A percentile compares a stretch with the other conserved stretches of the same genome.
phyloP scores from a whole-genome alignment of 2,888 invertebrate species.

The Epinotia bilunana region DNA sequence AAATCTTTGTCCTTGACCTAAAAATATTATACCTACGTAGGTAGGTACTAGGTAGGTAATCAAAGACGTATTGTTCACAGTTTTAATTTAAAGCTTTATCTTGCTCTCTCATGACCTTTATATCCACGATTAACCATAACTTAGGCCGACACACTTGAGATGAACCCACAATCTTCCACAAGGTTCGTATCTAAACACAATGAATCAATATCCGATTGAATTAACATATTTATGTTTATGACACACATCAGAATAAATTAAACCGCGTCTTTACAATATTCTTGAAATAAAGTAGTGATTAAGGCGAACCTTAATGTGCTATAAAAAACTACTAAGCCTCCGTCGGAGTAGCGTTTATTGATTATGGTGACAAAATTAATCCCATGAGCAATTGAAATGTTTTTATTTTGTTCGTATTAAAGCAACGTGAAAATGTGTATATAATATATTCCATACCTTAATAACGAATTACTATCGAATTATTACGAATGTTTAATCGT shows the following conservation, averaged over 20 bases:
- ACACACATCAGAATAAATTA: conserved; percentile 54
- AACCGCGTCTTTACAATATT: conserved; percentile 49
- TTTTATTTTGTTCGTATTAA: background rate
- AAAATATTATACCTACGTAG: conserved; percentile 2
- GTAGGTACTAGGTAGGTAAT: no score
- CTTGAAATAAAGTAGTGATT: conserved; percentile 25
- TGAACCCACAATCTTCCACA: conserved; percentile 42
- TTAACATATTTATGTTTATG: conserved; percentile 58
- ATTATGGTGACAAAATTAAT: conserved; percentile 25
- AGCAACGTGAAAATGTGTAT: conserved; percentile 2
- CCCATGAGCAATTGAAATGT: conserved; percentile 10
- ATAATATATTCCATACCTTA: background rate
- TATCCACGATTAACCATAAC: conserved; percentile 37
- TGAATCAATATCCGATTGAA: conserved; percentile 51
- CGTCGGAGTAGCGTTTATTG: conserved; percentile 13
- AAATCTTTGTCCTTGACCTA: conserved; percentile 11
- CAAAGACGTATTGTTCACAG: conserved; percentile 33
- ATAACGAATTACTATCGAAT: no score
- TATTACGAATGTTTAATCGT: background rate
- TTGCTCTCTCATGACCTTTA: conserved; percentile 36
- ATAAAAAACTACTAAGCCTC: conserved; percentile 29
- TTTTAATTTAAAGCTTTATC: conserved; percentile 29
- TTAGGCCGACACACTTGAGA: conserved; percentile 32
- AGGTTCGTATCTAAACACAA: conserved; percentile 43
- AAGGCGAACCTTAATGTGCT: conserved; percentile 11